These are phyloP conservation scores for Urophycis tenuis DNA, from an alignment of 2,797 vertebrate genomes.

Conservation along the genomic window DNA sequence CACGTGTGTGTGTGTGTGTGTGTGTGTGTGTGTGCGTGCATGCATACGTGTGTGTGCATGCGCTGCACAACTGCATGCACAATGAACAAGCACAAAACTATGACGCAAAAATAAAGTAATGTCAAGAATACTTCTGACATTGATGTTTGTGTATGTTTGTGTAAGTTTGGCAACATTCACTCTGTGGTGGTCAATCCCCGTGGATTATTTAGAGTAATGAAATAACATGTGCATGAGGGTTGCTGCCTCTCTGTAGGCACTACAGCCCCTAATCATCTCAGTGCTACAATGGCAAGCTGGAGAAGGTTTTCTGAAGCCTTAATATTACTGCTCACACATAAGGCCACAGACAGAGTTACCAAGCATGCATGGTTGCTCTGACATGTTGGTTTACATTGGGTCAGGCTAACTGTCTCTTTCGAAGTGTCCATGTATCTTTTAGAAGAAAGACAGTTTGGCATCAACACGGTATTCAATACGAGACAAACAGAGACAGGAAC, in stretches of 20 bases:
- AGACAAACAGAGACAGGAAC: background rate
- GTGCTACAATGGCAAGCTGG: background rate
- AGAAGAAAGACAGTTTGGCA: background rate
- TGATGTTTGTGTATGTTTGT: background rate
- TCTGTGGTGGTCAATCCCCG: background rate
- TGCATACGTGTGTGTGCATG: background rate
- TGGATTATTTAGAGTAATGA: background rate
- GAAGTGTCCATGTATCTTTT: background rate
- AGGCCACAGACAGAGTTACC: background rate
- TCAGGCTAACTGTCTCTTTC: background rate
- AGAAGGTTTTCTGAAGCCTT: background rate
- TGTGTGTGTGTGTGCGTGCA: background rate
- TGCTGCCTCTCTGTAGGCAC: background rate
- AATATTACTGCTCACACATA: background rate
- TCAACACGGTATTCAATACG: background rate
- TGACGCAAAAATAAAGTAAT: background rate
- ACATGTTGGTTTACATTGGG: background rate
- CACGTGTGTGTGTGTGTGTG: background rate
- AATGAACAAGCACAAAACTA: background rate
- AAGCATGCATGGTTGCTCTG: background rate
- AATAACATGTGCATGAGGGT: background rate
- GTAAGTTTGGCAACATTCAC: background rate
- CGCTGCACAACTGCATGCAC: background rate
- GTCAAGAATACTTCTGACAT: background rate
- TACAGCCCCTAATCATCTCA: background rate